Conservation (phyloP, 2,797 vertebrate species). For the Dendrocincla fuliginosa region DNA sequence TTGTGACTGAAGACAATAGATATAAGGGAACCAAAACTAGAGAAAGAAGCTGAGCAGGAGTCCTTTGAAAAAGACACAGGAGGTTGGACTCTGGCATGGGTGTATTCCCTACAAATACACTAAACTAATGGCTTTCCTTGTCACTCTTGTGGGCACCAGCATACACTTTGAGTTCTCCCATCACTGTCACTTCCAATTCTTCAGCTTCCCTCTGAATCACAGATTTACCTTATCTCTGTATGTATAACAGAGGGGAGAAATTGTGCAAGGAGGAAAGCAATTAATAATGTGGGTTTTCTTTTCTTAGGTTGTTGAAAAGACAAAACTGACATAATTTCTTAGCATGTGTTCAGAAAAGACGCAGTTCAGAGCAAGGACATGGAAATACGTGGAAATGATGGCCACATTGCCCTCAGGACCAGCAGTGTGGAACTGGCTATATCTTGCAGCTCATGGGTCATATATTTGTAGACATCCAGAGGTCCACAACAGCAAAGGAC, state of each 20-base stretch:
- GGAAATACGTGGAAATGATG: background rate
- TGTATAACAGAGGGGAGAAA: background rate
- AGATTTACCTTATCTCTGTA: background rate
- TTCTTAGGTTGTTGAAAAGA: background rate
- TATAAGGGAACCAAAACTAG: background rate
- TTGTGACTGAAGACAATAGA: background rate
- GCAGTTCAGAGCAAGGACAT: background rate
- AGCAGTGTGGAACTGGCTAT: background rate
- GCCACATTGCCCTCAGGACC: background rate
- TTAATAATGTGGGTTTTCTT: background rate
- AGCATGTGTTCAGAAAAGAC: background rate
- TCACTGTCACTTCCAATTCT: background rate
- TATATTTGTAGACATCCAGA: background rate
- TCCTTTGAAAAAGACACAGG: background rate
- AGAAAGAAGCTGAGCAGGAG: background rate
- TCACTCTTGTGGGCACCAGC: background rate
- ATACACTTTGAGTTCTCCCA: background rate
- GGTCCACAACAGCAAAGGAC: background rate
- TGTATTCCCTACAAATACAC: background rate
- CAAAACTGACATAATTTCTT: background rate
- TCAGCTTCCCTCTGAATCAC: background rate
- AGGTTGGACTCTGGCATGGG: accelerated
- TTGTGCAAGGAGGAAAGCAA: background rate
- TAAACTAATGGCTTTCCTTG: background rate
- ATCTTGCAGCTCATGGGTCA: background rate